These are phyloP conservation scores for Petaurus breviceps DNA, from an alignment of 2,113 vertebrate species.

Conservation along the genomic window DNA sequence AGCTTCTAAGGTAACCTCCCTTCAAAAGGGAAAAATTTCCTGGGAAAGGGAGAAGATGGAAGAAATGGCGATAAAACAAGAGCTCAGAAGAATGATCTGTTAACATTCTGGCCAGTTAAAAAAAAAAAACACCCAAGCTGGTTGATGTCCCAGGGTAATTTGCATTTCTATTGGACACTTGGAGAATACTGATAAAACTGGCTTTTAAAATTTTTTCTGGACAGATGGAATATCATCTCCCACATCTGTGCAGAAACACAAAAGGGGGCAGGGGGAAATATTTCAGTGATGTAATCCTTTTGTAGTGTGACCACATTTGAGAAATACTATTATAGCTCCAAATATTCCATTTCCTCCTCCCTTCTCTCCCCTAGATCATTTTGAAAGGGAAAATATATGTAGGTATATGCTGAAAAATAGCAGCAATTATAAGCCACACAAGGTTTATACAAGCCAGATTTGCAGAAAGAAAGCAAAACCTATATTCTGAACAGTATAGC, in stretches of 20 bases:
- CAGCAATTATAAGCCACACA: not conserved
- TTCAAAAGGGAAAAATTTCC: not conserved
- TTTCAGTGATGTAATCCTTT: not conserved
- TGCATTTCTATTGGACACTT: conserved; percentile 81
- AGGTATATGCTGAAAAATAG: not conserved
- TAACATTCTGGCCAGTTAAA: not conserved
- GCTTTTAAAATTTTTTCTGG: conserved; percentile 69
- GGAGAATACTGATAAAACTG: conserved; percentile 78
- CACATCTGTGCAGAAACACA: conserved; percentile 60
- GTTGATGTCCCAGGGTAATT: conserved; percentile 68
- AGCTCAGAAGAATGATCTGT: conserved; percentile 18
- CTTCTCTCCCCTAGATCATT: not conserved
- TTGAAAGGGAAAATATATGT: not conserved
- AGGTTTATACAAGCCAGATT: not conserved
- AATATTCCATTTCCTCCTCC: not conserved
- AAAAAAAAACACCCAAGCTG: not conserved
- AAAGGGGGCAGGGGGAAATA: conserved; percentile 54
- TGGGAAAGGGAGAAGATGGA: not conserved
- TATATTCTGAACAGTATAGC: not conserved
- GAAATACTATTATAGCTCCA: not conserved
- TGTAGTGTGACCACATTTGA: not conserved
- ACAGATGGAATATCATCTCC: conserved; percentile 75
- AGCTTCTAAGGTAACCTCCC: not conserved
- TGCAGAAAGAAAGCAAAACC: not conserved
- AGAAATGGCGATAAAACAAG: not conserved